Percentiles rank a stretch among this genome's conserved stretches.
phyloP scores from a whole-genome alignment of 2,113 vertebrate species.

The Mastomys coucha region DNA sequence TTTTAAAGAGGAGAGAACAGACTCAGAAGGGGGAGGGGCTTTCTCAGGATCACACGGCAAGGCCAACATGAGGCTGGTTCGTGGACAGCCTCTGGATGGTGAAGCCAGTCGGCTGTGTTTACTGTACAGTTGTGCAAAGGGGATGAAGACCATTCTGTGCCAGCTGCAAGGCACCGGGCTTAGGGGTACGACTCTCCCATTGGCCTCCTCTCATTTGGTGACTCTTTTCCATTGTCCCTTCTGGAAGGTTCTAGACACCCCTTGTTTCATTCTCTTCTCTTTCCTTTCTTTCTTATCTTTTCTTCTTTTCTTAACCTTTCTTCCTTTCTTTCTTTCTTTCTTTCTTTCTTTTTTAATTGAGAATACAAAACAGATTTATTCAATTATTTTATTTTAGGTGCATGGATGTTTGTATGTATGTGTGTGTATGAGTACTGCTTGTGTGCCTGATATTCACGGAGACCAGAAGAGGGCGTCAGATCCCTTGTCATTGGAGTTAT shows the following conservation, averaged over 20 bases:
- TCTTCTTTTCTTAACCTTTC: background rate
- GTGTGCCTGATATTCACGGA: background rate
- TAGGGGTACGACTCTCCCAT: background rate
- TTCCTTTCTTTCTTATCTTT: background rate
- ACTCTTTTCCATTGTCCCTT: background rate
- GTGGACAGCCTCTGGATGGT: background rate
- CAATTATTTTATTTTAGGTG: background rate
- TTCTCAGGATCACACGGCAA: background rate
- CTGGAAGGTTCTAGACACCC: background rate
- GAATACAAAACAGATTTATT: background rate
- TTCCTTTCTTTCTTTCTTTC: background rate
- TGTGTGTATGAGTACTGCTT: background rate
- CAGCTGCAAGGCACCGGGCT: background rate
- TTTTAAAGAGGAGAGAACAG: conserved; percentile 34
- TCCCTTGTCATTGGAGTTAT: background rate
- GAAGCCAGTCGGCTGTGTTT: background rate
- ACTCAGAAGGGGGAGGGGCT: background rate
- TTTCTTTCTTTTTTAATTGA: accelerated
- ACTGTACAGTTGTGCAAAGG: accelerated
- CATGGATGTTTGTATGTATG: background rate
- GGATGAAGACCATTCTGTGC: background rate
- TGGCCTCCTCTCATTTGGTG: background rate
- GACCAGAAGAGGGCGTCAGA: background rate
- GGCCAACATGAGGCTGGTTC: background rate
- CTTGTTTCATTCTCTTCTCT: background rate